A percentile compares a stretch with the other conserved stretches of the same genome.
These are phyloP conservation scores for Ladona fulva DNA, from an alignment of 1,140 invertebrate species.

Conservation along the genomic window DNA sequence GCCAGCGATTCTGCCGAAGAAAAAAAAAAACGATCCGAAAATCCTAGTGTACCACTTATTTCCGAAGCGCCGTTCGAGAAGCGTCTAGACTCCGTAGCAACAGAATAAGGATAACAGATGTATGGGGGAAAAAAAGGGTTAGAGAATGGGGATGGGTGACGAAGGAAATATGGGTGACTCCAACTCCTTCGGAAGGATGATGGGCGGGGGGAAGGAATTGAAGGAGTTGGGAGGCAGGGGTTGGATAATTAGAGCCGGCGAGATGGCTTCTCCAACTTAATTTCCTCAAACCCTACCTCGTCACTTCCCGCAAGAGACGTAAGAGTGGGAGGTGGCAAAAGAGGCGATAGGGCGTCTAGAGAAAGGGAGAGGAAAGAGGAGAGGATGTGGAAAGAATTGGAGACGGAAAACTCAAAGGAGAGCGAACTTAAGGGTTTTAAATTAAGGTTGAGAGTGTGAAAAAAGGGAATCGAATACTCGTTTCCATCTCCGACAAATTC, in stretches of 20 bases:
- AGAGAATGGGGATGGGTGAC: neutral
- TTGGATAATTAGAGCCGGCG: neutral
- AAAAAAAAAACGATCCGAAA: too few species aligned
- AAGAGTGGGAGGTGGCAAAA: neutral
- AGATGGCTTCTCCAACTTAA: constrained; percentile 9
- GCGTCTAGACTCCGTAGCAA: too few species aligned
- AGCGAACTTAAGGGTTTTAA: neutral
- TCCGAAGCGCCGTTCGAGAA: too few species aligned
- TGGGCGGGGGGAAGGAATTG: neutral
- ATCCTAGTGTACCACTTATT: too few species aligned
- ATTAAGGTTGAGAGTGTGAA: neutral
- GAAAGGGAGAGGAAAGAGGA: neutral
- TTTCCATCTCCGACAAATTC: too few species aligned
- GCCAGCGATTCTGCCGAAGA: too few species aligned
- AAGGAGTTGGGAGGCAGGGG: neutral
- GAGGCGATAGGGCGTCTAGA: neutral
- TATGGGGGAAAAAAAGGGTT: neutral
- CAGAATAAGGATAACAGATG: too few species aligned
- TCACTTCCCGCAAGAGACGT: neutral
- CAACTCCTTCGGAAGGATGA: neutral
- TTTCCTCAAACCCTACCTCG: constrained; percentile 7
- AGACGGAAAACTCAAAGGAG: neutral
- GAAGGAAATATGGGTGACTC: neutral
- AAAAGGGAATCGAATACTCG: neutral
- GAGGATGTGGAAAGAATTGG: neutral